Evolutionary conservation across 2,113 vertebrate species (phyloP), one percentile per base, ranked within the genome.

Genomic region (Phalacrocorax aristotelis): DNA sequence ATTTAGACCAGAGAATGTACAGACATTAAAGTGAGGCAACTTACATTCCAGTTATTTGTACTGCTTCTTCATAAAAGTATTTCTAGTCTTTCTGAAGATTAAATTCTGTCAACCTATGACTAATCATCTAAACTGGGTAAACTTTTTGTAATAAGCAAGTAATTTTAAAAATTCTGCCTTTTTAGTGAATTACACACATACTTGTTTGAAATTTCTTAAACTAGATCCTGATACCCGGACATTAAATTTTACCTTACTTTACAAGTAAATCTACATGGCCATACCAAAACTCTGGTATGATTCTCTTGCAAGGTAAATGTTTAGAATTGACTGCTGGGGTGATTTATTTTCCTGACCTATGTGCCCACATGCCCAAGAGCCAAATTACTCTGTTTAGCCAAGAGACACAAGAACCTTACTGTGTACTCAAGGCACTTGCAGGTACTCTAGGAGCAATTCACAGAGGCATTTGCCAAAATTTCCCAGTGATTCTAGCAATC

Each of bases 51-150:
- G 29, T 85, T 91, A 82, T 91, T 87, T 92, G 51, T 87, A 76
- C 55, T 80, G 30, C 8, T 87, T 57, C 46, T 79, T 66, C 46
- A 80, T 42, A 85, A 72, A 95, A 77, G 19, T 42, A 62, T 64
- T 89, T 84, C 25, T 58, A 40, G 3, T 84, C 51, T 91, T 95
- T 91, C 62, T 66, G 54, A 94, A 89, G 54, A 94, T 91, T 92
- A 85, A 85, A 91, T 90, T 95, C 64, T 95, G 11, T 36, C 44
- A 91, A 29, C 18, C 21, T 77, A 30, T 54, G 51, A 66, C 42
- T 65, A 49, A 85, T 91, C 52, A 71, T 64, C 49, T 76, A n/a
- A 69, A 19, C 29, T 77, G 32, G 7, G 17, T 65, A 90, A 95
- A 85, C 10, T 70, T 58, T 87, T 90, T 38, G 30, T 44, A 93